A percentile compares a stretch with the other conserved stretches of the same genome.
These are phyloP conservation scores for Andrena marginata DNA, from an alignment of 2,888 invertebrate genomes.

Conservation along the genomic window DNA sequence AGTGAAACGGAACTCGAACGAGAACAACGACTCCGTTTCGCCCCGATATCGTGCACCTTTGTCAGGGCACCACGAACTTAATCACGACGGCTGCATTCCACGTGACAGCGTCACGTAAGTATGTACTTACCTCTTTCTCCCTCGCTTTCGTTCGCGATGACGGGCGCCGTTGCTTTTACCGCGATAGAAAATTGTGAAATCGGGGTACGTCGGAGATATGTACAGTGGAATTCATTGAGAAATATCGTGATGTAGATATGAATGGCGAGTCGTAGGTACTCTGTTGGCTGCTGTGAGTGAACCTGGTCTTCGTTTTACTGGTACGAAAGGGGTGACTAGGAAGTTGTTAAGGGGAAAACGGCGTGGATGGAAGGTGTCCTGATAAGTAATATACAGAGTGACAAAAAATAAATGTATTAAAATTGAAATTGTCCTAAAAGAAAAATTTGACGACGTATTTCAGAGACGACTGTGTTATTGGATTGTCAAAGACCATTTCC, in stretches of 20 bases:
- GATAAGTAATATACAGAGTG: too few relatives aligned
- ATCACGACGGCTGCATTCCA: slow-evolving; percentile 59
- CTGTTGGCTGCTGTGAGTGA: too few relatives aligned
- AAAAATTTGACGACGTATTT: too few relatives aligned
- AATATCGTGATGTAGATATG: neutral
- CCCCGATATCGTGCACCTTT: slow-evolving; percentile 55
- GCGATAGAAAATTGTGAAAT: slow-evolving; percentile 14
- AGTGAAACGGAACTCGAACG: slow-evolving; percentile 66
- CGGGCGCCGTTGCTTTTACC: slow-evolving; percentile 13
- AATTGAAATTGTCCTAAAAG: too few relatives aligned
- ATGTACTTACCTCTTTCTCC: slow-evolving; percentile 22
- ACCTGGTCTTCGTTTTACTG: neutral
- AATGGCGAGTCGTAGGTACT: neutral
- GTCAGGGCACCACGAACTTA: slow-evolving; percentile 47
- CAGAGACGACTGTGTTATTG: too few relatives aligned
- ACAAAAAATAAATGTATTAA: too few relatives aligned
- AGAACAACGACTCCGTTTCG: slow-evolving; percentile 49
- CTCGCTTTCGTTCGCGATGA: slow-evolving; percentile 23
- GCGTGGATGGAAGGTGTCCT: too few relatives aligned
- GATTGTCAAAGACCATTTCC: too few relatives aligned
- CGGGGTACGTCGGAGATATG: neutral
- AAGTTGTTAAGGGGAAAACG: neutral
- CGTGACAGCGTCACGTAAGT: slow-evolving; percentile 1
- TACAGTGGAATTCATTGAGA: neutral
- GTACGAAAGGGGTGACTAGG: neutral